These are phyloP conservation scores for Frankliniella fusca DNA, from an alignment of 2,888 invertebrate species.

Conservation along the genomic window DNA sequence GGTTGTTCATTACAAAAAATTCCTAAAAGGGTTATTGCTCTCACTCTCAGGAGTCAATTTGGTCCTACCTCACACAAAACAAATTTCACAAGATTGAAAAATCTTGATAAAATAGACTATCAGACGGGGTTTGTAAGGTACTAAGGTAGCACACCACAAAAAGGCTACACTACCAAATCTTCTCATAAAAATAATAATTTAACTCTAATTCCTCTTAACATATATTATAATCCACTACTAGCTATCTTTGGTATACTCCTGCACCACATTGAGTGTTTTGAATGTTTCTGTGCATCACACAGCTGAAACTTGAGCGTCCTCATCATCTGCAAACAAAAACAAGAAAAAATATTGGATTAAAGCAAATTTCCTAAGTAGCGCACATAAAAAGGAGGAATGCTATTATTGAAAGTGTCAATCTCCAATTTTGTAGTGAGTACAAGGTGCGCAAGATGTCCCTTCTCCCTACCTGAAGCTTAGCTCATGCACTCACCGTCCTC, in stretches of 20 bases:
- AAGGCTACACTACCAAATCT: background rate
- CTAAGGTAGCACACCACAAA: constrained; percentile 9
- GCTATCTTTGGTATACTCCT: constrained; percentile 23
- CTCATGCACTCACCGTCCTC: constrained; percentile 29
- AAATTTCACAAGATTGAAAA: background rate
- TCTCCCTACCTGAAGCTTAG: constrained; percentile 4
- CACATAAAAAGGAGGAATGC: background rate
- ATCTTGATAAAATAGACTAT: background rate
- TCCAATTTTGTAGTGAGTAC: constrained; percentile 3
- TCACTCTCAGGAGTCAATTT: background rate
- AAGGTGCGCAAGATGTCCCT: background rate
- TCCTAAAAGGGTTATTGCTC: background rate
- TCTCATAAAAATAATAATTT: background rate
- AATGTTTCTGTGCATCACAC: constrained; percentile 45
- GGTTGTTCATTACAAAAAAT: background rate
- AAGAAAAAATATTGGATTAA: background rate
- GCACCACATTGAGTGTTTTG: background rate
- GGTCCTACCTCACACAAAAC: constrained; percentile 1
- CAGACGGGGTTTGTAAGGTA: background rate
- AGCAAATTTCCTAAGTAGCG: background rate
- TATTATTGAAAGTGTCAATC: background rate
- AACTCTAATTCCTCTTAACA: constrained; percentile 8
- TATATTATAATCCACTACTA: constrained; percentile 21
- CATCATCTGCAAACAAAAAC: constrained; percentile 56
- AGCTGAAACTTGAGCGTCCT: constrained; percentile 63